Percentiles rank a stretch among this genome's conserved stretches.
These are phyloP conservation scores for Drosophila nikananu DNA, from an alignment of 1,140 invertebrate species.

Conservation along the genomic window DNA sequence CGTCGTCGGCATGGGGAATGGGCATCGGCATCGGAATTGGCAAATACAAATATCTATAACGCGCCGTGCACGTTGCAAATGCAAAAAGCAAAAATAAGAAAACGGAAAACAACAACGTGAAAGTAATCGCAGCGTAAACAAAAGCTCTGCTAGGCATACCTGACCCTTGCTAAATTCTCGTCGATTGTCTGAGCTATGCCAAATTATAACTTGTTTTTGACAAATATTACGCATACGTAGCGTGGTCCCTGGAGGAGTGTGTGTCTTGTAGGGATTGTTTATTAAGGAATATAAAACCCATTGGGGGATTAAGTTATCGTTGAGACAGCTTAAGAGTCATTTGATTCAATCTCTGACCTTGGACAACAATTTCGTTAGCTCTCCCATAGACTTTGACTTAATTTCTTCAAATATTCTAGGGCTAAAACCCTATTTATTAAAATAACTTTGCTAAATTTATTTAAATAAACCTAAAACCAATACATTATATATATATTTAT, in stretches of 20 bases:
- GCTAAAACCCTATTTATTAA: too few relatives aligned
- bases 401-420: neutral
- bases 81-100: neutral
- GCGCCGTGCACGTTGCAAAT: constrained; percentile 38
- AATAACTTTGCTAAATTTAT: neutral
- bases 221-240: constrained; percentile 33
- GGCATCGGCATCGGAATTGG: neutral
- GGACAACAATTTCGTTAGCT: neutral
- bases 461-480: too few relatives aligned
- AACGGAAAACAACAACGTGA: neutral
- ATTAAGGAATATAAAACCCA: neutral
- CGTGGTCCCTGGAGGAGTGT: neutral
- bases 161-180: constrained; percentile 20
- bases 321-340: neutral
- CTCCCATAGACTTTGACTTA: too few relatives aligned
- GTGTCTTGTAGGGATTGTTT: neutral
- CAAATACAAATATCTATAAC: constrained; percentile 9
- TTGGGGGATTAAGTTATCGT: neutral
- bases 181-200: constrained; percentile 8
- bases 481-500: neutral
- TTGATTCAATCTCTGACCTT: neutral
- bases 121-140: constrained; percentile 32
- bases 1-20: neutral
- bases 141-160: constrained; percentile 25
- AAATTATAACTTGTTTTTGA: neutral